These are phyloP conservation scores for Corapipo altera DNA, from an alignment of 2,113 vertebrate species.

Conservation along the genomic window DNA sequence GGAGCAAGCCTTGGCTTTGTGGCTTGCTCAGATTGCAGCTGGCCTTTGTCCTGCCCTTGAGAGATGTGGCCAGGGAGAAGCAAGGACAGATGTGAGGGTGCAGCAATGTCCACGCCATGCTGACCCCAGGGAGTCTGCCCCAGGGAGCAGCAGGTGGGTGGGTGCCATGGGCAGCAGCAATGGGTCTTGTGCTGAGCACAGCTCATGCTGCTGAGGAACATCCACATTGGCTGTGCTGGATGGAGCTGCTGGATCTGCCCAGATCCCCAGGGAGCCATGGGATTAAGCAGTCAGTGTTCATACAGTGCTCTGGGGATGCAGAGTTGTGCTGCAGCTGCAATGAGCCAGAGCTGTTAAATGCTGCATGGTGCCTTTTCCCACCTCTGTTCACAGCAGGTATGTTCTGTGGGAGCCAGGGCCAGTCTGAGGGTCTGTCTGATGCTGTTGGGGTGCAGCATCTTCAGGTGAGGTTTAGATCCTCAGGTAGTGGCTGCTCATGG, in stretches of 20 bases:
- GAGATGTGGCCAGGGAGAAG: neutral
- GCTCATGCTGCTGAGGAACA: rapidly evolving
- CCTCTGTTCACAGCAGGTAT: neutral
- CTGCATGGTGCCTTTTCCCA: neutral
- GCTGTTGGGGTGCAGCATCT: neutral
- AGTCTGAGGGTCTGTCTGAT: neutral
- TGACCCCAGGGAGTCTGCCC: neutral
- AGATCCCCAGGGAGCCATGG: neutral
- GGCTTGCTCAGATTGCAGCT: neutral
- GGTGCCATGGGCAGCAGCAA: neutral
- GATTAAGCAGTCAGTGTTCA: neutral
- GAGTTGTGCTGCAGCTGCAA: neutral
- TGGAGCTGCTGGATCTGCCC: neutral
- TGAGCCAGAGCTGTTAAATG: neutral
- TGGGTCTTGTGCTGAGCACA: neutral
- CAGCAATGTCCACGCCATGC: neutral
- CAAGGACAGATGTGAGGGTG: neutral
- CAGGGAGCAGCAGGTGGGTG: neutral
- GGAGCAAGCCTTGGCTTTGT: neutral
- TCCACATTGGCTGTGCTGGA: neutral
- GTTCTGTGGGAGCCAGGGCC: neutral
- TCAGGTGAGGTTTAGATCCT: neutral
- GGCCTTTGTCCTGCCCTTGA: neutral
- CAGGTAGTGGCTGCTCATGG: neutral
- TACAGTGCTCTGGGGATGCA: neutral